Evolutionary conservation across 2,888 invertebrate species (phyloP).

Genomic region (Drosophila siamana): DNA sequence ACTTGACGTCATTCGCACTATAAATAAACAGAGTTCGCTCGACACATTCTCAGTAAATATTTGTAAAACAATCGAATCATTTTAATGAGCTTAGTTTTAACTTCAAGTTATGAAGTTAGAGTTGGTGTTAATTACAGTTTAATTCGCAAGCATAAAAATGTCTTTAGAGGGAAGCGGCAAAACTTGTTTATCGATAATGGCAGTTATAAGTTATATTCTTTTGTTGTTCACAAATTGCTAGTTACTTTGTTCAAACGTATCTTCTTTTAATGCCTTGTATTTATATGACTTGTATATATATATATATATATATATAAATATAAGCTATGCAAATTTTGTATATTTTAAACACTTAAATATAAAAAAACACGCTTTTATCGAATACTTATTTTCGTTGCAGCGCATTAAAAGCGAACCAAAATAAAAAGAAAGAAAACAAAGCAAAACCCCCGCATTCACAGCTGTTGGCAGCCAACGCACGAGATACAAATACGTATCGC

Average conservation of each 20-base stretch:
- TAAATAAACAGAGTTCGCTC: slow-evolving; percentile 45
- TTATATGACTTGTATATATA: no score
- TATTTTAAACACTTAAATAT: slow-evolving; percentile 2
- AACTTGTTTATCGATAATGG: no score
- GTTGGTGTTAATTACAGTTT: no score
- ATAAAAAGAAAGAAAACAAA: slow-evolving; percentile 15
- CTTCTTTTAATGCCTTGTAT: background rate
- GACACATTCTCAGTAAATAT: slow-evolving; percentile 35
- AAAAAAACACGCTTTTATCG: slow-evolving; percentile 33
- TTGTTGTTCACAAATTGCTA: no score
- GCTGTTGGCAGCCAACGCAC: slow-evolving; percentile 45
- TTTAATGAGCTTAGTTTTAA: background rate
- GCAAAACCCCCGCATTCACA: slow-evolving; percentile 29
- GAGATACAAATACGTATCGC: slow-evolving; percentile 60
- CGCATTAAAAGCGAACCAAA: slow-evolving; percentile 35
- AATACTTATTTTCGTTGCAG: slow-evolving; percentile 53
- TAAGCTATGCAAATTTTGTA: background rate
- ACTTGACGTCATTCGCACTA: slow-evolving; percentile 68
- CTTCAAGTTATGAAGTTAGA: no score
- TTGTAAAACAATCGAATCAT: slow-evolving; percentile 19
- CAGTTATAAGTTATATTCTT: no score
- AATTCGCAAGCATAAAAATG: no score
- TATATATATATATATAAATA: no score
- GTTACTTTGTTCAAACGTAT: no score
- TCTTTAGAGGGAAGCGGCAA: no score